Evolutionary conservation across 2,888 invertebrate genomes (phyloP), one percentile per base, ranked within the genome.

Genomic region (Erebia epiphron): DNA sequence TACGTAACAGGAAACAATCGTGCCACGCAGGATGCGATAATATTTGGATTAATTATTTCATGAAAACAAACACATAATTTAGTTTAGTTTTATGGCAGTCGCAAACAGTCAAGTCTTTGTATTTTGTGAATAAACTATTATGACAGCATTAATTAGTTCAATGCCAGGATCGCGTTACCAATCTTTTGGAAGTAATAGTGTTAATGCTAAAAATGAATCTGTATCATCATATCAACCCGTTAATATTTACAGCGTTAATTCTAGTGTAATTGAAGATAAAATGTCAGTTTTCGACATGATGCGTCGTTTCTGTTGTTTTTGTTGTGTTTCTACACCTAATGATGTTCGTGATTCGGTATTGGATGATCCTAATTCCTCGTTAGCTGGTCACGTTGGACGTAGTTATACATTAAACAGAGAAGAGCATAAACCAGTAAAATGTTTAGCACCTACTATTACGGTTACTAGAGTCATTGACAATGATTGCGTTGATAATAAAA

Each of bases 1-100:
- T 76, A 78, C 70, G 71, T 75, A 86, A 89, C 92, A 90, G 92
- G 92, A 92, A 91, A 91, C 85, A 83, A 83, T 80, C 81, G 78
- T 82, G 83, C 80, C 76, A 76, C 78, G 82, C 83, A 84, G 89
- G 89, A 89, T 85, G 86, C 82, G 90, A 91, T 92, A 91, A 88
- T 85, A 86, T 81, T 81, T 79, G 85, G 85, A 88, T 88, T 91
- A 86, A 80, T 83, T 83, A 75, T 83, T 75, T 77, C 83, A 82
- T 83, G 81, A 79, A 79, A 82, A 78, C 77, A 80, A 81, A 82
- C 76, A 74, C 78, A 80, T 79, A 77, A 80, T 79, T 82, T 78
- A 68, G 75, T 80, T 77, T 77, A 80, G 85, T 81, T 82, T 61
- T 9, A 64, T 52, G 50, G 57, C 50, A 52, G 70, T 61, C 18